A percentile compares a stretch with the other conserved stretches of the same genome.
Conservation (phyloP, 2,888 invertebrate genomes). For the Scaptomyza flava region DNA sequence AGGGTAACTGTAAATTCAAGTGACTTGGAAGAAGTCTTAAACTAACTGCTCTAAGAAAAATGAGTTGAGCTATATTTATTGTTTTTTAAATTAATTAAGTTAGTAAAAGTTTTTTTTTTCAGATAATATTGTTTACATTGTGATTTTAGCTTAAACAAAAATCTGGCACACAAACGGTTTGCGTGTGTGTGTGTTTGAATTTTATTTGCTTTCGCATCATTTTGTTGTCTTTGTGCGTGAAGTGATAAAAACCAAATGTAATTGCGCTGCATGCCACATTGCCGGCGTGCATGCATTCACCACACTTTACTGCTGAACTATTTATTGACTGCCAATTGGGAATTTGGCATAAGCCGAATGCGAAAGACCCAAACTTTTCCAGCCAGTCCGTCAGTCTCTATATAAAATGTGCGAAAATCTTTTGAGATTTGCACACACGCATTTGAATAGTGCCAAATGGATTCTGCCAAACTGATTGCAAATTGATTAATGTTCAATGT, state of each 20-base stretch:
- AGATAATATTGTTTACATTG: background rate
- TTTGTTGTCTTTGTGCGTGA: conserved; percentile 23
- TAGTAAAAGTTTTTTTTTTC: no score
- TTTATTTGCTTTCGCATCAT: conserved; percentile 4
- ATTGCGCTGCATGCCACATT: conserved; percentile 42
- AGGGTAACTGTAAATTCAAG: background rate
- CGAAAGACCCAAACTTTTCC: background rate
- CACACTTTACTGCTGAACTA: conserved; percentile 4
- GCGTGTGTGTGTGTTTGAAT: conserved; percentile 11
- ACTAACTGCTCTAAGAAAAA: background rate
- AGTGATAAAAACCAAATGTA: conserved; percentile 55
- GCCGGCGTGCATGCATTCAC: background rate
- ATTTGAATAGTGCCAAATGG: conserved; percentile 9
- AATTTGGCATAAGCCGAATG: no score
- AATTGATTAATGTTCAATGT: conserved; percentile 50
- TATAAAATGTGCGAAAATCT: conserved; percentile 13
- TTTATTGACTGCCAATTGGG: conserved; percentile 10
- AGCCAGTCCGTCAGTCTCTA: conserved; percentile 13
- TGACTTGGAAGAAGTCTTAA: background rate
- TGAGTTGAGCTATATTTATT: no score
- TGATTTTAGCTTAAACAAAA: background rate
- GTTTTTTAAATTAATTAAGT: no score
- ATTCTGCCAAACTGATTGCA: conserved; percentile 46
- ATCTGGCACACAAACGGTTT: background rate
- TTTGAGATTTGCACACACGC: conserved; percentile 29